phyloP scores from a whole-genome alignment of 2,888 invertebrate genomes.

The Iselma pallidipennis region DNA sequence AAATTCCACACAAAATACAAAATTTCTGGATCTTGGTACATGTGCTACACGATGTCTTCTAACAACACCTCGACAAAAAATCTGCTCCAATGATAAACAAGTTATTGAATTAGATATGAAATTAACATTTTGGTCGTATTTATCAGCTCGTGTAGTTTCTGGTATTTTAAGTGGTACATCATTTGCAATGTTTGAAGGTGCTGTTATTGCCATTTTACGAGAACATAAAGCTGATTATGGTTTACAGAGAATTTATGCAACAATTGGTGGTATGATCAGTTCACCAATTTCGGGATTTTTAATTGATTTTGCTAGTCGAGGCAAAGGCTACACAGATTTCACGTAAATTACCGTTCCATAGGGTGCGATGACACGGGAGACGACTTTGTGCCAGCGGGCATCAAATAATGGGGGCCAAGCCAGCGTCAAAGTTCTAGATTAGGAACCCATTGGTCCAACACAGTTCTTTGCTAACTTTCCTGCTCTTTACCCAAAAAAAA shows the following conservation, averaged over 20 bases:
- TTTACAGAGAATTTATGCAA: slow-evolving; percentile 74
- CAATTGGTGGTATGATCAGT: slow-evolving; percentile 78
- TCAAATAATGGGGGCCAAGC: too few relatives aligned
- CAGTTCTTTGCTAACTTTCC: too few relatives aligned
- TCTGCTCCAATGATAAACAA: slow-evolving; percentile 65
- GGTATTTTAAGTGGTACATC: slow-evolving; percentile 75
- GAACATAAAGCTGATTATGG: slow-evolving; percentile 80
- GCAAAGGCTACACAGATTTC: slow-evolving; percentile 73
- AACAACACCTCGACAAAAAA: slow-evolving; percentile 59
- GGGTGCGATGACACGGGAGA: too few relatives aligned
- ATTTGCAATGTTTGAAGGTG: slow-evolving; percentile 81
- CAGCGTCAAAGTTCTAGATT: too few relatives aligned
- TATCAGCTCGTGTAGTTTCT: slow-evolving; percentile 64
- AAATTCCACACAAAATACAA: slow-evolving; percentile 46
- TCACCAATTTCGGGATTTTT: slow-evolving; percentile 75
- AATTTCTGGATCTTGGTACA: slow-evolving; percentile 53
- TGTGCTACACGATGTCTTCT: slow-evolving; percentile 66
- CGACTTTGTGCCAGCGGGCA: too few relatives aligned
- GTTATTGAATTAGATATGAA: slow-evolving; percentile 65
- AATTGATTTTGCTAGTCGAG: slow-evolving; percentile 73
- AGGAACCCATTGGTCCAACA: too few relatives aligned
- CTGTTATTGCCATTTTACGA: slow-evolving; percentile 74
- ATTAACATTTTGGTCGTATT: slow-evolving; percentile 75
- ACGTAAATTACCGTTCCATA: slow-evolving; percentile 58
- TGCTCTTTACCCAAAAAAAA: too few relatives aligned